A percentile compares a stretch with the other conserved stretches of the same genome.
Conservation (phyloP, 2,797 vertebrate genomes). For the Arctocebus calabarensis region DNA sequence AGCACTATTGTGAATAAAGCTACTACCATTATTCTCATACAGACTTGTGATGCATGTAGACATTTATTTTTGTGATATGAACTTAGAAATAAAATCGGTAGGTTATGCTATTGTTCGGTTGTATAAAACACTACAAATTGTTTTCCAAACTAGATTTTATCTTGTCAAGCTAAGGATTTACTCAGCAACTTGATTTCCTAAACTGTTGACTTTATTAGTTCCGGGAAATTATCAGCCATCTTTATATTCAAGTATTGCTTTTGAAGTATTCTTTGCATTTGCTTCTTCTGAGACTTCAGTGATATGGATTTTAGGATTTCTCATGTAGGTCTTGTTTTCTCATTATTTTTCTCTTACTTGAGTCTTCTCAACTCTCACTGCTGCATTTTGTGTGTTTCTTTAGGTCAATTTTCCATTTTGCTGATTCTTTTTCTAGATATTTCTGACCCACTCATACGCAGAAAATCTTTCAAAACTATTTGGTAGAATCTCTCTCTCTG, state of each 20-base stretch:
- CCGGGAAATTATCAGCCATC: not conserved
- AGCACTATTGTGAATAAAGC: not conserved
- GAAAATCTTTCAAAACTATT: slow-evolving; percentile 63
- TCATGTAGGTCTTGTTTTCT: slow-evolving; percentile 49
- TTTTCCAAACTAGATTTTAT: slow-evolving; percentile 40
- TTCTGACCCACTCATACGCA: slow-evolving; percentile 18
- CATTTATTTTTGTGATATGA: not conserved
- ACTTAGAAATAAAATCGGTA: slow-evolving; percentile 38
- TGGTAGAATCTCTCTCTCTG: not conserved
- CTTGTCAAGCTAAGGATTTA: slow-evolving; percentile 16
- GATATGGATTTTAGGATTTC: slow-evolving; percentile 21
- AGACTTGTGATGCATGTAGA: not conserved
- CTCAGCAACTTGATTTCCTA: not conserved
- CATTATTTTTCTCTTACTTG: slow-evolving; percentile 53
- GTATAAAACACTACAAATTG: slow-evolving; percentile 27
- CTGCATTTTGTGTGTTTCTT: slow-evolving; percentile 46
- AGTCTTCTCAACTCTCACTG: slow-evolving; percentile 57
- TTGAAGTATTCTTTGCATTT: slow-evolving; percentile 29
- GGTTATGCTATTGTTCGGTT: not conserved
- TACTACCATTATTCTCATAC: not conserved
- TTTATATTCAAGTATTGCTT: slow-evolving; percentile 56
- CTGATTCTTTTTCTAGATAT: slow-evolving; percentile 17
- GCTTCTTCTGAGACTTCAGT: slow-evolving; percentile 35
- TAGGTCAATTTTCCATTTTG: slow-evolving; percentile 65
- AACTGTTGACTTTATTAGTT: slow-evolving; percentile 52